Evolutionary conservation across 2,888 invertebrate genomes (phyloP), one percentile per base, ranked within the genome.

Genomic region (Allacma fusca): DNA sequence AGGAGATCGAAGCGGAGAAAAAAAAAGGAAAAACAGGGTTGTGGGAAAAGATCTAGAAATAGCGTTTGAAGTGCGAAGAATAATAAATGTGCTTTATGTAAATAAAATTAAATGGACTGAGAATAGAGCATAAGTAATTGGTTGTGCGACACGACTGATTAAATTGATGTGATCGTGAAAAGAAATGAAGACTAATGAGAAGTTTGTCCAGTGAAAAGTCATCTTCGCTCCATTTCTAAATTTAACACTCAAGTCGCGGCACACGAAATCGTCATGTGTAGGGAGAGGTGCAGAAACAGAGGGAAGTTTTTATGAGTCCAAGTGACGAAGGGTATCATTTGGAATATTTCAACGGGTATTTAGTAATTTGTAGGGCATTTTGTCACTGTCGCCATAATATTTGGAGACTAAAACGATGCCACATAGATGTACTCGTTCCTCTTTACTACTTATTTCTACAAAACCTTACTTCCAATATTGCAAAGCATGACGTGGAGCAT

Each of bases 341-440:
- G 40, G 69, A 68, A 59, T 68, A 68, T 76, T 68, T 76, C 76
- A 76, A 69, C 76, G 76, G 69, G 69, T 69, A 76, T 76, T 76
- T 76, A 76, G 75, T 68, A 75, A 69, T 68, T 76, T 75, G 67
- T 68, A 28, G 28, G 29, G 67, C 44, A 68, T 75, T 75, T 75
- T 75, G 65, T 75, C 75, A 67, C 50, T 75, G 75, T 75, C 75
- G 64, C 26, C 21, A 34, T 74, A 74, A 64, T 64, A 74, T 74
- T 64, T 74, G 64, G 73, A 74, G 73, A 64, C 64, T 74, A 29
- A 9, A 57, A 71, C n/a, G 26, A 29, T 59, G 21, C 5, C 68
- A 59, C 59, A 59, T 59, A 21, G 59, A 59, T 40, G 40, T 40
- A 40, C 13, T 40, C 40, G 13, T 40, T 40, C 13, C 13, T 5